Evolutionary conservation across 2,888 invertebrate genomes (phyloP).

Genomic region (Sphinx pinastri): DNA sequence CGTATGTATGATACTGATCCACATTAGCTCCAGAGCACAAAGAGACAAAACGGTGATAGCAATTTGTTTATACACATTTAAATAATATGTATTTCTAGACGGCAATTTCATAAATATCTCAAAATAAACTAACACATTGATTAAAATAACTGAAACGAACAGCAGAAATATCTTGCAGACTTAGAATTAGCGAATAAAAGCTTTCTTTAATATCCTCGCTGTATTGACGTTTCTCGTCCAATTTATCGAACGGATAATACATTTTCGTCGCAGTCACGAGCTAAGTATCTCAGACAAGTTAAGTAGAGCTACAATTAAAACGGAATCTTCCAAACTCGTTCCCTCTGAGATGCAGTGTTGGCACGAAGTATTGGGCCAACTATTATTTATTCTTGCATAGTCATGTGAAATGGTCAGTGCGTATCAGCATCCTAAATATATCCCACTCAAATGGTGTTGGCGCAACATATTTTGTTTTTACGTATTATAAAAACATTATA

Average conservation of each 20-base stretch:
- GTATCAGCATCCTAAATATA: too few species aligned
- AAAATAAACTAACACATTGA: too few species aligned
- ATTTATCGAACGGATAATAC: slow-evolving; percentile 11
- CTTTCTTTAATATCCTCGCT: too few species aligned
- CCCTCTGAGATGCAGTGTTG: not conserved
- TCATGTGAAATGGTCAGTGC: not conserved
- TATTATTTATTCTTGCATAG: not conserved
- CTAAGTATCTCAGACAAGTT: slow-evolving; percentile 6
- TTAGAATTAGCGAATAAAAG: not conserved
- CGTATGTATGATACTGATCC: too few species aligned
- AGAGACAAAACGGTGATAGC: too few species aligned
- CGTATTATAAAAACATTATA: too few species aligned
- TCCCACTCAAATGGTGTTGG: too few species aligned
- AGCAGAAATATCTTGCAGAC: not conserved
- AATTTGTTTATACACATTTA: too few species aligned
- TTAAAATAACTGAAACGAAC: not conserved
- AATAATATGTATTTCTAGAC: too few species aligned
- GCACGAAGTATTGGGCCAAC: not conserved
- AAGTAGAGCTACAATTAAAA: slow-evolving; percentile 22
- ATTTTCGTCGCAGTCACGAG: slow-evolving; percentile 21
- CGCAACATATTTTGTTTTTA: too few species aligned
- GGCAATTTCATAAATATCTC: not conserved
- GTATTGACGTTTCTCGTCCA: slow-evolving; percentile 12
- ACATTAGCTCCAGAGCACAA: too few species aligned
- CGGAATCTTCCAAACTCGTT: slow-evolving; percentile 17